Percentiles rank a stretch among this genome's conserved stretches.
Evolutionary conservation across 1,140 invertebrate genomes (phyloP).

Genomic region (Marisa cornuarietis): DNA sequence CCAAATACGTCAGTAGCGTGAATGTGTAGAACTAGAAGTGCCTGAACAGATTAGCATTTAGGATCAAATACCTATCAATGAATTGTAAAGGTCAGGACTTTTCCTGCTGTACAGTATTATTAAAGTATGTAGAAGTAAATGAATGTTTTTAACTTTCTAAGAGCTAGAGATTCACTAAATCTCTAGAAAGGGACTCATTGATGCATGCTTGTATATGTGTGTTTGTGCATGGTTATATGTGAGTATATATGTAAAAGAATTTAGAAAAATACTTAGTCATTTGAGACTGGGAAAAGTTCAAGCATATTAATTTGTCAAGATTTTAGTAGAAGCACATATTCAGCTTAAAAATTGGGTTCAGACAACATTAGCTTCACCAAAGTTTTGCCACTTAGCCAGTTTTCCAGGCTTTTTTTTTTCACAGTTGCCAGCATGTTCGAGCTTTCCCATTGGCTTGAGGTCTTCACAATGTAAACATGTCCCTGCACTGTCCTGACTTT

Average conservation of each 20-base stretch:
- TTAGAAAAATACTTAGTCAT: neutral
- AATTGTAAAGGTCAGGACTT: neutral
- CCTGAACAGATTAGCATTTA: neutral
- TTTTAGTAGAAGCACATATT: neutral
- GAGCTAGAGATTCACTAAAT: neutral
- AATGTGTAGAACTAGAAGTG: neutral
- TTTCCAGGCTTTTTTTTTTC: too few relatives aligned
- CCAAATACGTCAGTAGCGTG: neutral
- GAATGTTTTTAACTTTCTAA: neutral
- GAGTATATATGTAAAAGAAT: neutral
- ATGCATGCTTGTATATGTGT: neutral
- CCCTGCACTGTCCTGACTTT: too few relatives aligned
- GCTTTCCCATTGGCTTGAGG: too few relatives aligned
- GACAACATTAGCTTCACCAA: neutral
- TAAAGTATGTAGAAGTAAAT: neutral
- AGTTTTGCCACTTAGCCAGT: too few relatives aligned
- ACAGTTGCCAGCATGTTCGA: too few relatives aligned
- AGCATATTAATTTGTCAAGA: neutral
- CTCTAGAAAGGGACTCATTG: neutral
- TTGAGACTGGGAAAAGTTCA: neutral
- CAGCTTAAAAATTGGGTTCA: neutral
- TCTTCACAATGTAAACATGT: too few relatives aligned
- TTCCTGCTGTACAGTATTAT: constrained; percentile 4
- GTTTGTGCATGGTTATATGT: neutral
- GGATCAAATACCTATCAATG: neutral